Percentiles rank a stretch among this genome's conserved stretches.
Conservation (phyloP, 2,797 vertebrate species). For the Taenioides sp. region DNA sequence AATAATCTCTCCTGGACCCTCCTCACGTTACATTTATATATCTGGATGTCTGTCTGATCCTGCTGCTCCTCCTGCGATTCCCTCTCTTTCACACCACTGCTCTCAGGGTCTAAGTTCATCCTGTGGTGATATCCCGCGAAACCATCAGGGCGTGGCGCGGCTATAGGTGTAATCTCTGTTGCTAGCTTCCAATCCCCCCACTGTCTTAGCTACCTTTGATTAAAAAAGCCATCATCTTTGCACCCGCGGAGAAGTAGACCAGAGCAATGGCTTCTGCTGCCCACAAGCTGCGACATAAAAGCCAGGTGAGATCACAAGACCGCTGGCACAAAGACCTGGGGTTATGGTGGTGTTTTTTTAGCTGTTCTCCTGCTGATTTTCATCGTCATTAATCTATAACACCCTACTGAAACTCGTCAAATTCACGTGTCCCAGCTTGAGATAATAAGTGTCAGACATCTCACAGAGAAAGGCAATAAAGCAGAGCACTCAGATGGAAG, state of each 20-base stretch:
- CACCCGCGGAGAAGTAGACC: constrained; percentile 36
- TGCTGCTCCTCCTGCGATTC: constrained; percentile 11
- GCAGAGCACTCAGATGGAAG: not conserved
- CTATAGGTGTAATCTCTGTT: constrained; percentile 26
- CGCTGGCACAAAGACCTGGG: constrained; percentile 13
- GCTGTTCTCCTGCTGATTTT: not conserved
- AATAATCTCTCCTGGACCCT: not conserved
- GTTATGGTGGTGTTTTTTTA: not conserved
- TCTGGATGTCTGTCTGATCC: constrained; percentile 24
- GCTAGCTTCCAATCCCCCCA: constrained; percentile 21
- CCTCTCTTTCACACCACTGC: constrained; percentile 28
- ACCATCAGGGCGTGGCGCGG: constrained; percentile 27
- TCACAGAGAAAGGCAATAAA: constrained; percentile 23
- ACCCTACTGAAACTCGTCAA: constrained; percentile 18
- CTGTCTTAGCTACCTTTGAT: constrained; percentile 44
- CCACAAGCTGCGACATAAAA: constrained; percentile 62
- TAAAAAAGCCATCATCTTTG: constrained; percentile 51
- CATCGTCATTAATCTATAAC: constrained; percentile 38
- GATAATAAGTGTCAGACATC: constrained; percentile 29
- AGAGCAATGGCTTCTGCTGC: constrained; percentile 19
- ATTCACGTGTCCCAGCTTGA: constrained; percentile 29
- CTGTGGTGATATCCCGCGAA: constrained; percentile 37
- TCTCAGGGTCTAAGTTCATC: constrained; percentile 35
- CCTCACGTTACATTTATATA: constrained; percentile 1
- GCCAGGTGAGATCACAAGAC: constrained; percentile 52